These are phyloP conservation scores for Chrysolina haemoptera DNA, from an alignment of 2,888 invertebrate species.

Conservation along the genomic window DNA sequence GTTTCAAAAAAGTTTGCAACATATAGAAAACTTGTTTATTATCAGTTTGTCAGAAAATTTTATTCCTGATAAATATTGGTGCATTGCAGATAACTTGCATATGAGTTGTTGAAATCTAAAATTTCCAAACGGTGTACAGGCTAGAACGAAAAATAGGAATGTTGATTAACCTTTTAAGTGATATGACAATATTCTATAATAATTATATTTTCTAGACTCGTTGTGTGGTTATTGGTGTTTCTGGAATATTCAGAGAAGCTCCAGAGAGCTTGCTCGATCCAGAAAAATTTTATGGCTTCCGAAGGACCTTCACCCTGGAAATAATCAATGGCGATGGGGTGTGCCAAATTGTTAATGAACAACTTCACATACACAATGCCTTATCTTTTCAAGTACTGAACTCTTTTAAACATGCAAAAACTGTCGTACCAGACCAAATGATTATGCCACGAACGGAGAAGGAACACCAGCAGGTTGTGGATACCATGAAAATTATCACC, in stretches of 20 bases:
- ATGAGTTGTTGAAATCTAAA: no score
- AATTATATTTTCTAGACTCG: conserved; percentile 62
- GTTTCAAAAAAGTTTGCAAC: no score
- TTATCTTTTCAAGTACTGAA: conserved; percentile 55
- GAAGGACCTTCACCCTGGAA: conserved; percentile 73
- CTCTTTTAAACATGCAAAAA: conserved; percentile 58
- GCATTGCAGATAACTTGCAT: no score
- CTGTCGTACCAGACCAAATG: conserved; percentile 43
- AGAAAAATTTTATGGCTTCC: conserved; percentile 73
- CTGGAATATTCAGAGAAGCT: conserved; percentile 78
- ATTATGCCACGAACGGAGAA: conserved; percentile 54
- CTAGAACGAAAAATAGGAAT: no score
- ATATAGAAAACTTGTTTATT: no score
- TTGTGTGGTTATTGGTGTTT: conserved; percentile 74
- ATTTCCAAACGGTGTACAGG: no score
- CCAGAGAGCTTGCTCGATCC: conserved; percentile 64
- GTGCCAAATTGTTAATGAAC: conserved; percentile 79
- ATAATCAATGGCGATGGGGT: conserved; percentile 71
- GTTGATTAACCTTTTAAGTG: no score
- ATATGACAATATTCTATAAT: background rate
- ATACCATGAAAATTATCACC: conserved; percentile 60
- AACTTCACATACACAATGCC: conserved; percentile 74
- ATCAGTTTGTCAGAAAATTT: no score
- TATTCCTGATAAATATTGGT: no score
- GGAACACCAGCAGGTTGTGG: conserved; percentile 59